These are phyloP conservation scores for Meliscaeva auricollis DNA, from an alignment of 2,888 invertebrate species.

Conservation along the genomic window DNA sequence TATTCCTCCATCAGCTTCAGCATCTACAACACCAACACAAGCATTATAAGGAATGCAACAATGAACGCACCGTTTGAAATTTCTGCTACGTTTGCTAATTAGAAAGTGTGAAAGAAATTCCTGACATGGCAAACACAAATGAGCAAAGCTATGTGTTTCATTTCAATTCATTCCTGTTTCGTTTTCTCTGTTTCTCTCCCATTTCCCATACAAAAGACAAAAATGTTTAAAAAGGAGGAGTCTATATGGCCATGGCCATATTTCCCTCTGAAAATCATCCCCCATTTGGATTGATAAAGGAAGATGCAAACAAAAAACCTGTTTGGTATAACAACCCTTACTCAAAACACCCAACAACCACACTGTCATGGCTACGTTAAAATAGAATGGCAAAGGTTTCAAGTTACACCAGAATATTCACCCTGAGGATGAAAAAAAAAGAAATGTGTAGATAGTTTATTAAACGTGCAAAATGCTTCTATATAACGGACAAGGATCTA, in stretches of 20 bases:
- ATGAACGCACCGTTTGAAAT: slow-evolving; percentile 33
- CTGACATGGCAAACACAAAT: not conserved
- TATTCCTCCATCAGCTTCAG: slow-evolving; percentile 6
- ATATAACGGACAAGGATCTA: not conserved
- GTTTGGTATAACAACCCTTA: slow-evolving; percentile 46
- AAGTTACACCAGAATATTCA: slow-evolving; percentile 48
- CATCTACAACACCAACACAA: too few species aligned
- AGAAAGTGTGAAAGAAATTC: slow-evolving; percentile 70
- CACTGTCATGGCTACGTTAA: slow-evolving; percentile 71
- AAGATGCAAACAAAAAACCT: slow-evolving; percentile 46
- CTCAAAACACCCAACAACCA: slow-evolving; percentile 37
- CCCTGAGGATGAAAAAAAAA: slow-evolving; percentile 13
- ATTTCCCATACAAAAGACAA: too few species aligned
- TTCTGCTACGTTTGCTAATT: slow-evolving; percentile 62
- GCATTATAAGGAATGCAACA: slow-evolving; percentile 28
- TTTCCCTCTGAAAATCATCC: slow-evolving; percentile 55
- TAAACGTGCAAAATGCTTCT: slow-evolving; percentile 26
- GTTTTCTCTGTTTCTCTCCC: not conserved
- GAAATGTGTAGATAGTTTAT: slow-evolving; percentile 14
- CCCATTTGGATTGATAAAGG: slow-evolving; percentile 5
- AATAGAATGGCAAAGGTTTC: slow-evolving; percentile 57
- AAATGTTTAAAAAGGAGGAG: slow-evolving; percentile 58
- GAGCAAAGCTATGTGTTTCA: slow-evolving; percentile 10
- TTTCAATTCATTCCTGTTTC: slow-evolving; percentile 30
- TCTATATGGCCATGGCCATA: slow-evolving; percentile 11